Conservation (phyloP, 2,797 vertebrate genomes). For the Coregonus sp. region DNA sequence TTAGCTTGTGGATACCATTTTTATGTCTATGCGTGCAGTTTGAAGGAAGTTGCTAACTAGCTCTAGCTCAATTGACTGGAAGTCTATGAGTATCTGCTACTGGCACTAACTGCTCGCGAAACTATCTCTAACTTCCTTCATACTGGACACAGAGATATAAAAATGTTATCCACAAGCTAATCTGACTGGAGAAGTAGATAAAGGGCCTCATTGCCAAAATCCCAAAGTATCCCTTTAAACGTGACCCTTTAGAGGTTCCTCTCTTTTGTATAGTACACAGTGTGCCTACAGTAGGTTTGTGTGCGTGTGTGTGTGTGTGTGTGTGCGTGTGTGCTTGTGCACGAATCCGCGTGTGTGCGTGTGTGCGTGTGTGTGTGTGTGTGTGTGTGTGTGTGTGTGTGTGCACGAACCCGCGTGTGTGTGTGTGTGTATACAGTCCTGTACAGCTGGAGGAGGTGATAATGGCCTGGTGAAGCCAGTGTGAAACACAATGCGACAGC, state of each 20-base stretch:
- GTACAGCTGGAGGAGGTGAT: slow-evolving; percentile 66
- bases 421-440: slow-evolving; percentile 24
- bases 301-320: neutral
- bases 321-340: neutral
- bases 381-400: neutral
- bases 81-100: too few species aligned
- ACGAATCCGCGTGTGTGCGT: neutral
- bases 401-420: neutral
- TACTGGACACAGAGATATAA: too few species aligned
- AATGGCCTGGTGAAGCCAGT: slow-evolving; percentile 72
- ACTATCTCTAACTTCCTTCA: too few species aligned
- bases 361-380: neutral
- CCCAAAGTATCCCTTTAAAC: neutral
- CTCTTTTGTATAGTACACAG: neutral
- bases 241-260: neutral
- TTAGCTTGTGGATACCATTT: too few species aligned
- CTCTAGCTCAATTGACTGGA: too few species aligned
- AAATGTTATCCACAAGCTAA: too few species aligned
- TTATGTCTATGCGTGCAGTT: too few species aligned
- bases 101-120: too few species aligned
- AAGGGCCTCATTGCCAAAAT: too few species aligned
- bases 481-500: slow-evolving; percentile 75
- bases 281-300: too few species aligned
- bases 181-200: too few species aligned
- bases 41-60: too few species aligned